phyloP scores from a whole-genome alignment of 2,797 vertebrate genomes.

The Lerista edwardsae region DNA sequence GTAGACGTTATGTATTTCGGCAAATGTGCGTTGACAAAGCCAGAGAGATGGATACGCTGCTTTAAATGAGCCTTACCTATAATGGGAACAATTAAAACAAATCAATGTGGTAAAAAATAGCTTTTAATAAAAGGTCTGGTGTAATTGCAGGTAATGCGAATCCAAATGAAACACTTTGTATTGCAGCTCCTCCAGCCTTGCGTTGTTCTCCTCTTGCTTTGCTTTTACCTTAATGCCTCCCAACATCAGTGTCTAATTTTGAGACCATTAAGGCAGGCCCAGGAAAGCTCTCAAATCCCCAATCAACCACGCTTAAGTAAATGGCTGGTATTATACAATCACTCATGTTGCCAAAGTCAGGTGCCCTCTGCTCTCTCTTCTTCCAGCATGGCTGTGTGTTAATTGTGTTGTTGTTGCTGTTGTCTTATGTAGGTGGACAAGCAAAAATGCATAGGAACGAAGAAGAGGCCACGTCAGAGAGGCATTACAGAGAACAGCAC shows the following conservation, averaged over 20 bases:
- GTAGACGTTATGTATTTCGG: conserved; percentile 23
- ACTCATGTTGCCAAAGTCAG: neutral
- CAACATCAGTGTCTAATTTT: neutral
- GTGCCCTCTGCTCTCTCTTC: neutral
- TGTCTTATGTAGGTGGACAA: neutral
- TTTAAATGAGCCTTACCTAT: conserved; percentile 6
- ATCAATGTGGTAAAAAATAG: conserved; percentile 1
- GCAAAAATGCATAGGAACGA: neutral
- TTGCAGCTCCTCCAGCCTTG: conserved; percentile 18
- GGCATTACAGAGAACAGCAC: neutral
- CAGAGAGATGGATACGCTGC: fast-evolving
- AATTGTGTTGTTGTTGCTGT: neutral
- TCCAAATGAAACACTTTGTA: conserved; percentile 44
- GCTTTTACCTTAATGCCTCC: neutral
- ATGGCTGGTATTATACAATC: fast-evolving
- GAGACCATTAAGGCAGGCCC: neutral
- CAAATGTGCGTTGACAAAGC: conserved; percentile 32
- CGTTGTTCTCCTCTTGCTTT: conserved; percentile 11
- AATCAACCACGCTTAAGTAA: fast-evolving
- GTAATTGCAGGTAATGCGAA: conserved; percentile 52
- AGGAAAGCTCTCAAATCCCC: neutral
- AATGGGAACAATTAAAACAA: conserved; percentile 47
- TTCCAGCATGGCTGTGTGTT: neutral
- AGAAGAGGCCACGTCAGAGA: neutral
- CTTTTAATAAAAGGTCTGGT: conserved; percentile 53